Percentiles rank a stretch among this genome's conserved stretches.
phyloP scores from a whole-genome alignment of 1,140 invertebrate species.

The Drosophila pseudoananassae region DNA sequence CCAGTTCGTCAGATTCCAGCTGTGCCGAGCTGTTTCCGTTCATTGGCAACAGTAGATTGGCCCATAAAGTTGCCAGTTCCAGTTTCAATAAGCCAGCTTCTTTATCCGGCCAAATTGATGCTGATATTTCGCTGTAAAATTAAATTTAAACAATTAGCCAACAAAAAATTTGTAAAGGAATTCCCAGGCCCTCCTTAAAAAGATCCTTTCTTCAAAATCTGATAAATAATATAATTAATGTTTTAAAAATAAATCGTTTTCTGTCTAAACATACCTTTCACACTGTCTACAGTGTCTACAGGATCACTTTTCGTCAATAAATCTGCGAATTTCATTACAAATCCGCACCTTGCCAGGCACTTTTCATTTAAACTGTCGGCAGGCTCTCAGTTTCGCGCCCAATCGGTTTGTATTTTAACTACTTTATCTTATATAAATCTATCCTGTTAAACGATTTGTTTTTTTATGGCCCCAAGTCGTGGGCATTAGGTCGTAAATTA shows the following conservation, averaged over 20 bases:
- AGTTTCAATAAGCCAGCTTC: slow-evolving; percentile 21
- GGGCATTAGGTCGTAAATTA: slow-evolving; percentile 46
- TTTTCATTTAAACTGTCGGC: slow-evolving; percentile 28
- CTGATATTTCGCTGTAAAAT: not conserved
- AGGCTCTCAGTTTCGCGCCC: slow-evolving; percentile 17
- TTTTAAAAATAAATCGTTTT: not conserved
- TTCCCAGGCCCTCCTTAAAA: not conserved
- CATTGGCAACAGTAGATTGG: slow-evolving; percentile 43
- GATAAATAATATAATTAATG: slow-evolving; percentile 3
- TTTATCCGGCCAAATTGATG: not conserved
- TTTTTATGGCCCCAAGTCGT: slow-evolving; percentile 30
- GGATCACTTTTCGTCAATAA: slow-evolving; percentile 7
- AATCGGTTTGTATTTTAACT: slow-evolving; percentile 7
- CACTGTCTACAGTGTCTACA: not conserved
- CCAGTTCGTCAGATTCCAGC: slow-evolving; percentile 25
- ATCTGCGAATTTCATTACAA: slow-evolving; percentile 12
- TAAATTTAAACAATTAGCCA: slow-evolving; percentile 21
- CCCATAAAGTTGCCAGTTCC: slow-evolving; percentile 36
- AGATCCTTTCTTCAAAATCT: not conserved
- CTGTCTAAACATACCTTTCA: not conserved
- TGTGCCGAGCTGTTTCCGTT: slow-evolving; percentile 46
- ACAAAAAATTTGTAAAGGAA: not conserved
- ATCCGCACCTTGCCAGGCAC: slow-evolving; percentile 20
- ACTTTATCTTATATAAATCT: slow-evolving; percentile 46
- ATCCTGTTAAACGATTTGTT: slow-evolving; percentile 27